These are phyloP conservation scores for Chaetops frenatus DNA, from an alignment of 2,113 vertebrate genomes.

Conservation along the genomic window DNA sequence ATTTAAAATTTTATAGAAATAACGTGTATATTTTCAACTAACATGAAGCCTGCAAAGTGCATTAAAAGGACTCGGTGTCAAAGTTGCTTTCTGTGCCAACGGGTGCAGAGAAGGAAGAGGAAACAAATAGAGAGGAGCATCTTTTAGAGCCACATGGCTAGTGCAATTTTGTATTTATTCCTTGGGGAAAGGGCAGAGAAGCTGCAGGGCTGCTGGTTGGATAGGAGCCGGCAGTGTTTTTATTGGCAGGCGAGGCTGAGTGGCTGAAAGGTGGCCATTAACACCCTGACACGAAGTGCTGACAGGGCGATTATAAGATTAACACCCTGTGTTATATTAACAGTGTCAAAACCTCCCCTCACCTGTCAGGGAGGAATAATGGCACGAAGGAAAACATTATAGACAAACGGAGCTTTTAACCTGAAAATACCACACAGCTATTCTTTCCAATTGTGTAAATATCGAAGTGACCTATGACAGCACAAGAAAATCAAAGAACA, in stretches of 20 bases:
- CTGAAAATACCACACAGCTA: neutral
- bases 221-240: conserved; percentile 62
- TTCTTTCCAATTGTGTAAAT: neutral
- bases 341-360: conserved; percentile 68
- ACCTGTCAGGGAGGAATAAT: conserved; percentile 71
- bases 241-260: conserved; percentile 67
- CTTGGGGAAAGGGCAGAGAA: conserved; percentile 1
- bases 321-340: conserved; percentile 69
- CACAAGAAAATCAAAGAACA: neutral
- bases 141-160: neutral
- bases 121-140: neutral
- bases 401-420: conserved; percentile 12
- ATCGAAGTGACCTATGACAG: neutral
- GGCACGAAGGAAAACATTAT: conserved; percentile 29
- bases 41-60: neutral
- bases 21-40: neutral
- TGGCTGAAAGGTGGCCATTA: conserved; percentile 78
- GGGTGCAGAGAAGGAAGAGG: neutral
- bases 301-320: conserved; percentile 79
- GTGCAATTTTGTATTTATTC: conserved; percentile 25
- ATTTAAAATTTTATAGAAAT: neutral
- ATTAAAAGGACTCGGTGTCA: neutral
- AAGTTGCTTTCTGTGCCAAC: neutral
- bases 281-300: conserved; percentile 73
- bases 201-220: conserved; percentile 57